Evolutionary conservation across 2,888 invertebrate genomes (phyloP), one percentile per base, ranked within the genome.

Genomic region (Malthinus seriepunctatus): DNA sequence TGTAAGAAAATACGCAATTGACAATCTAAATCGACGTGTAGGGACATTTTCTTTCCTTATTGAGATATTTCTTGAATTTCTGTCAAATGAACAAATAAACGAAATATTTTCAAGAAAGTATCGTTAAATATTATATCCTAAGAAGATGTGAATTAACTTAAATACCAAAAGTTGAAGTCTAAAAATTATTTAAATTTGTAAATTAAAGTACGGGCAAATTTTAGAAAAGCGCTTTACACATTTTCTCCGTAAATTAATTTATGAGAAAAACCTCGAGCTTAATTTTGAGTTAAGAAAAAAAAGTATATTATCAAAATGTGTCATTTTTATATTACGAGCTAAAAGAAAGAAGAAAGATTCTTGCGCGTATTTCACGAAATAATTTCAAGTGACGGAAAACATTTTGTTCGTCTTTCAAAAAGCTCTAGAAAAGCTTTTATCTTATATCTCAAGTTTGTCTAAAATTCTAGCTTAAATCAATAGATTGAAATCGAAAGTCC

Each of bases 401-500:
- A 42, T 42, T 42, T 42, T 42, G 39, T 42, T 23, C 39, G 15
- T 42, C 39, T 50, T 12, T 39, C 39, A 31, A 34, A 49, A 45
- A 52, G 52, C 52, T 52, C 31, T 23, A 44, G 45, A 35, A 52
- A 46, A 45, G 46, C 45, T 35, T 44, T 44, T 38, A 33, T 46
- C 52, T 35, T 35, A 38, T 32, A 52, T 35, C 52, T 35, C 45
- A 45, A 52, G 52, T 52, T 52, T 45, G 52, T 12, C 37, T 37
- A 52, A 52, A 23, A 52, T 51, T 42, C 52, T 52, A 32, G 32
- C 32, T 32, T 44, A 14, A 44, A 51, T 42, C 51, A 42, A 44
- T 52, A 46, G 52, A 46, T 52, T 45, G 47, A 51, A 51, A 51
- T 32, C 44, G 48, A 45, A 54, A 39, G 35, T 37, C 8, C 42